A percentile compares a stretch with the other conserved stretches of the same genome.
These are phyloP conservation scores for Aphelenchoides bicaudatus DNA, from an alignment of 2,888 invertebrate species.

Conservation along the genomic window DNA sequence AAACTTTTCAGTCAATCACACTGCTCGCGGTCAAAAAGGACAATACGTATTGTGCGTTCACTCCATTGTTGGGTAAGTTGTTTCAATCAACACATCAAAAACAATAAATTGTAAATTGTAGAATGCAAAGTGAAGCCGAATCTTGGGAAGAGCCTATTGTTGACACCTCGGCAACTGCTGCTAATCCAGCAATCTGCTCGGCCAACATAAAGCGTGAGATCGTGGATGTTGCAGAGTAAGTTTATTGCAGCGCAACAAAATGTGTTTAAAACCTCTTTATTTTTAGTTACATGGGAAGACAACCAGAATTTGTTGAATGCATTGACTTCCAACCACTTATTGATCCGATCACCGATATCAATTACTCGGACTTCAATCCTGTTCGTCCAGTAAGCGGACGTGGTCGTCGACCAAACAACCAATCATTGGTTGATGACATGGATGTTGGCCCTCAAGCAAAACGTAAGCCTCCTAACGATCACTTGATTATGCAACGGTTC, in stretches of 20 bases:
- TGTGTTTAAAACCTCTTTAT: not conserved
- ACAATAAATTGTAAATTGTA: constrained; percentile 1
- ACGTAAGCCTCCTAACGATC: constrained; percentile 15
- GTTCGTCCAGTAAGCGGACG: not conserved
- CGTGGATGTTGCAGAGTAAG: constrained; percentile 24
- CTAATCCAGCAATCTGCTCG: constrained; percentile 23
- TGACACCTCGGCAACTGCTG: constrained; percentile 10
- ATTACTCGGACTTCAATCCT: constrained; percentile 10
- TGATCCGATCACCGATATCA: constrained; percentile 25
- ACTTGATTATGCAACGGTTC: not conserved
- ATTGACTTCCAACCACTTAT: constrained; percentile 51
- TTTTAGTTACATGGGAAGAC: constrained; percentile 51
- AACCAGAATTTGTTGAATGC: constrained; percentile 52
- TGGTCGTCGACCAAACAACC: not conserved
- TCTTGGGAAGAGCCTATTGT: constrained; percentile 26
- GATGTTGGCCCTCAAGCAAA: constrained; percentile 11
- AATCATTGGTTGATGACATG: not conserved
- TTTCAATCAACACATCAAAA: not conserved
- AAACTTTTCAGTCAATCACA: constrained; percentile 68
- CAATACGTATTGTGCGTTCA: constrained; percentile 58
- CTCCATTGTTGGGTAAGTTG: constrained; percentile 42
- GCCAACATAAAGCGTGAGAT: constrained; percentile 32
- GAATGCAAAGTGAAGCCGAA: constrained; percentile 32
- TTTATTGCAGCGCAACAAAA: too few species aligned
- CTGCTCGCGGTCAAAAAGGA: constrained; percentile 55